Evolutionary conservation across 2,113 vertebrate genomes (phyloP), one percentile per base, ranked within the genome.

Genomic region (Misgurnus anguillicaudatus): DNA sequence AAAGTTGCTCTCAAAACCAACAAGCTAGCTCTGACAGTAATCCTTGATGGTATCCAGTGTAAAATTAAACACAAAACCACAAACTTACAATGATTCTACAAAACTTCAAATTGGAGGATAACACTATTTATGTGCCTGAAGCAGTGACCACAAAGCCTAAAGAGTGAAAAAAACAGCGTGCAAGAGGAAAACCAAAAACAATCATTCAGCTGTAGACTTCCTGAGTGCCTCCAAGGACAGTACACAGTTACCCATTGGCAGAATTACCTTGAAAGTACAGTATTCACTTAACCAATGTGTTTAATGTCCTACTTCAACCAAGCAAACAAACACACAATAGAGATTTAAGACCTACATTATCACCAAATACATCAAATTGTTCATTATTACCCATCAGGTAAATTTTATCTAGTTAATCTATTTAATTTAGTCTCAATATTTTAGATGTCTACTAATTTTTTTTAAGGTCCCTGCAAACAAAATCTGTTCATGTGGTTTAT

Each of bases 111-210:
- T 38, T 31, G 38, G 60, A 61, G 69, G 72, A 68, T 58, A 73
- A 61, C 16, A 58, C 79, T 81, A 75, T 63, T 84, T 81, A 73
- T 42, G 60, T 69, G 57, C 65, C n/a, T 71, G 31, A 71, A 21
- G 62, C 31, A 72, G 64, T 69, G 65, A 74, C 69, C 80, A 61
- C 83, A 65, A 47, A 13, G 65, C 65, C 72, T 74, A 72, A 81
- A 61, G 55, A 78, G 41, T 8, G 53, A 48, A 58, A 57, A 31
- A 75, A 84, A 84, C 47, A 66, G 71, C 65, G 47, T 39, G 67
- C 19, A 41, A 53, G 51, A 66, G 83, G 79, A 84, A 81, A 58
- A 63, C 58, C 79, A 81, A 81, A 81, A 82, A 84, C 80, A 82
- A 82, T 82, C 58, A 67, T 79, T 81, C 51, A 60, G 72, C 53